Conservation (phyloP, 2,797 vertebrate genomes). For the Rhadinocentrus ornatus region DNA sequence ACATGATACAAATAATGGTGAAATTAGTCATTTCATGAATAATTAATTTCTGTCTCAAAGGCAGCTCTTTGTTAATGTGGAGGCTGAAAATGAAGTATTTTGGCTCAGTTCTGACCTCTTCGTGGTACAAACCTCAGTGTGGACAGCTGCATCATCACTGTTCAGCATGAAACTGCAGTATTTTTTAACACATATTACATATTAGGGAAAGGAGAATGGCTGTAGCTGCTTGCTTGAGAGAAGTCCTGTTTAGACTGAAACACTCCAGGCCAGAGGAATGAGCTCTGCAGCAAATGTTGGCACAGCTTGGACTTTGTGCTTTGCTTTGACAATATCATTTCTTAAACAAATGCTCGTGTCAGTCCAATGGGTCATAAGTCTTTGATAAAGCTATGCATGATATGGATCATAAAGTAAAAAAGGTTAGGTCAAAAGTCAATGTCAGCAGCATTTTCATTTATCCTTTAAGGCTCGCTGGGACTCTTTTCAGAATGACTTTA, state of each 20-base stretch:
- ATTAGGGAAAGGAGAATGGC: background rate
- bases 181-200: conserved; percentile 1
- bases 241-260: conserved; percentile 6
- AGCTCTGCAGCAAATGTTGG: conserved; percentile 25
- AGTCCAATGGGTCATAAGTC: conserved; percentile 35
- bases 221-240: background rate
- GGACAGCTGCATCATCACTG: conserved; percentile 14
- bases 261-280: background rate
- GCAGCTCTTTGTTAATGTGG: background rate
- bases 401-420: background rate
- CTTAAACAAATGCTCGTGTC: background rate
- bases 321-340: conserved; percentile 38
- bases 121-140: conserved; percentile 36
- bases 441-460: background rate
- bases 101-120: conserved; percentile 23
- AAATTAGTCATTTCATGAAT: conserved; percentile 37
- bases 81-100: conserved; percentile 7
- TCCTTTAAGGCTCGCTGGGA: background rate
- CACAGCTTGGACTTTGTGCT: conserved; percentile 56
- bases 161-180: conserved; percentile 42
- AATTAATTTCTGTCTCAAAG: conserved; percentile 23
- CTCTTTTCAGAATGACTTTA: background rate
- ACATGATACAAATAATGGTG: background rate
- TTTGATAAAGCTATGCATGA: background rate
- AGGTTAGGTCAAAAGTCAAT: conserved; percentile 11